A percentile compares a stretch with the other conserved stretches of the same genome.
Evolutionary conservation across 2,888 invertebrate species (phyloP).

Genomic region (Dryococelus australis): DNA sequence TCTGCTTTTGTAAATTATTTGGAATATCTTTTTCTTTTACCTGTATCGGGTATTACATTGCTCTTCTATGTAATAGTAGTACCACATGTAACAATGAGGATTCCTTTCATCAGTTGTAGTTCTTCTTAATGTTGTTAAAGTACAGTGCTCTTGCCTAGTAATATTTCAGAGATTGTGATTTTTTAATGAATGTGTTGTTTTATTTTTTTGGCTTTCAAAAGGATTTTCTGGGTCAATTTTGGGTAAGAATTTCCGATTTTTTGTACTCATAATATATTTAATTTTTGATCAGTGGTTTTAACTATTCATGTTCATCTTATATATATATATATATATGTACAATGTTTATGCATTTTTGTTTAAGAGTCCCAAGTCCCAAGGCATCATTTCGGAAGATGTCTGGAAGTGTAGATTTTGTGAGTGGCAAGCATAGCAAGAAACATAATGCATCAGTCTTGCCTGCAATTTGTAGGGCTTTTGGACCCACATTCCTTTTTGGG

Average conservation of each 20-base stretch:
- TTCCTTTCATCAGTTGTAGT: too few relatives aligned
- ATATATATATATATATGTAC: neutral
- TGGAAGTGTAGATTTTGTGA: conserved; percentile 73
- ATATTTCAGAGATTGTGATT: neutral
- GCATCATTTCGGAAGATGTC: conserved; percentile 74
- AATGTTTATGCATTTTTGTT: conserved; percentile 43
- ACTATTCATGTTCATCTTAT: neutral
- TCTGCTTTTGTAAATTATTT: too few relatives aligned
- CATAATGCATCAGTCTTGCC: conserved; percentile 84
- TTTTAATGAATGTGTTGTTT: conserved; percentile 46
- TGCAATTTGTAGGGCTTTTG: conserved; percentile 86
- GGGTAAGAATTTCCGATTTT: conserved; percentile 47
- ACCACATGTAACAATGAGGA: too few relatives aligned
- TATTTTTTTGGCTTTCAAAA: conserved; percentile 42
- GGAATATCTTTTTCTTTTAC: too few relatives aligned
- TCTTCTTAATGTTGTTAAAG: too few relatives aligned
- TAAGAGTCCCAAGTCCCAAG: conserved; percentile 60
- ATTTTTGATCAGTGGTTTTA: neutral
- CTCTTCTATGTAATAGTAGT: too few relatives aligned
- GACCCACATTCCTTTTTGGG: conserved; percentile 87
- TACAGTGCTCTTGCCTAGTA: too few relatives aligned
- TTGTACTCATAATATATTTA: neutral
- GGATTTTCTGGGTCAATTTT: conserved; percentile 51
- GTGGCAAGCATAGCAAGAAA: conserved; percentile 60
- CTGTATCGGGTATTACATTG: too few relatives aligned